A percentile compares a stretch with the other conserved stretches of the same genome.
phyloP scores from a whole-genome alignment of 2,113 vertebrate species.

The Trematocara nigrifrons region DNA sequence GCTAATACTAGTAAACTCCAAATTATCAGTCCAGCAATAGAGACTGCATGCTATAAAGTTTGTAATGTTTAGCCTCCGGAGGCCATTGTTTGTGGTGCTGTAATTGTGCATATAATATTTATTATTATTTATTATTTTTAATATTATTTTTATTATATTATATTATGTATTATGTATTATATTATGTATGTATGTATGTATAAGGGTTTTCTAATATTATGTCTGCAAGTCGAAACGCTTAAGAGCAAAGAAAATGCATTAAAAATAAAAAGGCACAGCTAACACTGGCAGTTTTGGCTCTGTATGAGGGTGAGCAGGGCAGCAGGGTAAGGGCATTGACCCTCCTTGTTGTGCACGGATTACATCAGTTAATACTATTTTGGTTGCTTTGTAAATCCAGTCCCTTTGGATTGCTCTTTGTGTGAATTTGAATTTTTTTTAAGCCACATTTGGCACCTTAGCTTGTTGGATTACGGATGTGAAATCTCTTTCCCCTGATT shows the following conservation, averaged over 20 bases:
- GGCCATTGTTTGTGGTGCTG: background rate
- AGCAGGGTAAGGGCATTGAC: background rate
- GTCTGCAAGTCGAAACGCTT: accelerated
- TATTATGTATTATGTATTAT: too few relatives aligned
- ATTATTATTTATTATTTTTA: background rate
- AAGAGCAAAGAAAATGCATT: background rate
- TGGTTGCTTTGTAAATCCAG: background rate
- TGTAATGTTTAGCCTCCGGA: background rate
- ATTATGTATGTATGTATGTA: too few relatives aligned
- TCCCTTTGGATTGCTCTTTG: background rate
- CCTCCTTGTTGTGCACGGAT: background rate
- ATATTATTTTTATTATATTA: too few relatives aligned
- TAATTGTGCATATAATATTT: background rate
- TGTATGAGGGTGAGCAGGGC: background rate
- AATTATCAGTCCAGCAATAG: accelerated
- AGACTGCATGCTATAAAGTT: background rate
- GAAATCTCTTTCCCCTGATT: slow-evolving; percentile 37
- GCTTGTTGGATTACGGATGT: slow-evolving; percentile 1
- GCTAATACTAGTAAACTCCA: background rate
- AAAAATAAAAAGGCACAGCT: background rate
- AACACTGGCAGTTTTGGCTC: background rate
- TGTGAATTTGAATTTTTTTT: background rate
- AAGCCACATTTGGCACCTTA: background rate
- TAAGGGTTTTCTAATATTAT: background rate
- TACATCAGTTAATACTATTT: background rate